A percentile compares a stretch with the other conserved stretches of the same genome.
Conservation (phyloP, 2,113 vertebrate genomes). For the Ifrita kowaldi region DNA sequence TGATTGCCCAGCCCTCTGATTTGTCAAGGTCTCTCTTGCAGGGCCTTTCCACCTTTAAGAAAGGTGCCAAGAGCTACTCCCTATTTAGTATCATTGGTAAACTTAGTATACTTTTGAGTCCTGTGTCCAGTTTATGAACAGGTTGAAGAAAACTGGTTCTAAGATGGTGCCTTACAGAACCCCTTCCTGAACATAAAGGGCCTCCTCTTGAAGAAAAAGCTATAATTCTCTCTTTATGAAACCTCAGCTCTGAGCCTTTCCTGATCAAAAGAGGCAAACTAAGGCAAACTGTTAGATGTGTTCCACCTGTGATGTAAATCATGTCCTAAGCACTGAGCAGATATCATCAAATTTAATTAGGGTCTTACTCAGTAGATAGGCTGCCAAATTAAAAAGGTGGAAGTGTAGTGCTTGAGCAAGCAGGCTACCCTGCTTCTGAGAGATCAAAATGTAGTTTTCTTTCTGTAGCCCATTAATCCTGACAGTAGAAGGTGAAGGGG, state of each 20-base stretch:
- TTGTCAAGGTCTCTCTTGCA: neutral
- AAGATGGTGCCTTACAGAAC: neutral
- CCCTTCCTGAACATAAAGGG: neutral
- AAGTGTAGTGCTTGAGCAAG: neutral
- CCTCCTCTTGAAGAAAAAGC: neutral
- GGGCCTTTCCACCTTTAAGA: neutral
- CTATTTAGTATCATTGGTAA: neutral
- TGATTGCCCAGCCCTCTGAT: neutral
- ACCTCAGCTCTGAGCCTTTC: neutral
- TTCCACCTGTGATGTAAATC: neutral
- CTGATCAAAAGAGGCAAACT: neutral
- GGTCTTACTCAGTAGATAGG: neutral
- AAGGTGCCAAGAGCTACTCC: too few species aligned
- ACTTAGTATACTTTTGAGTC: accelerated
- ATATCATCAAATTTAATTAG: slow-evolving; percentile 3
- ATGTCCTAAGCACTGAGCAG: neutral
- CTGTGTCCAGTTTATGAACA: neutral
- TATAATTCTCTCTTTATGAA: neutral
- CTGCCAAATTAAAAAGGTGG: neutral
- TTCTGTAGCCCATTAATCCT: neutral
- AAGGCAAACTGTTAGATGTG: neutral
- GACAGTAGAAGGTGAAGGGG: neutral
- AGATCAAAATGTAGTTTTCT: neutral
- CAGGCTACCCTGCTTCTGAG: neutral
- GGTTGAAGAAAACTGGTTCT: neutral